Conservation (phyloP, 2,113 vertebrate genomes). For the Trogon surrucura region DNA sequence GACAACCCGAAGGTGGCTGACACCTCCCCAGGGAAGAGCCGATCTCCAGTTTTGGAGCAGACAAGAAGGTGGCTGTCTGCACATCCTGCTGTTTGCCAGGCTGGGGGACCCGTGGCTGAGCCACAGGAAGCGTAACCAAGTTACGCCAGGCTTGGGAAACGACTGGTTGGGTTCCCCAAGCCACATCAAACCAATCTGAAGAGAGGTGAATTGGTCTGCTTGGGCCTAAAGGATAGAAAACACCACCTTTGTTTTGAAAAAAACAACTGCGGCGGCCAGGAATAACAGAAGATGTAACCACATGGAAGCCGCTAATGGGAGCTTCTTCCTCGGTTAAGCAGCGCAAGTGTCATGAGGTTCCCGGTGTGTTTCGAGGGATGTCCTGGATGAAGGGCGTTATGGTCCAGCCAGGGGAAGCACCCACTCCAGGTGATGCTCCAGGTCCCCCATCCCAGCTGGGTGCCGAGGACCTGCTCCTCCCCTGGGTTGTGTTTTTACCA, state of each 20-base stretch:
- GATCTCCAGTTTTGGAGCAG: background rate
- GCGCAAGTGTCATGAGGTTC: background rate
- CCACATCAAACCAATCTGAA: conserved; percentile 51
- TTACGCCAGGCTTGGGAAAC: background rate
- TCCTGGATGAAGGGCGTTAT: background rate
- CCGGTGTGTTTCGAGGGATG: background rate
- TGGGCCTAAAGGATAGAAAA: conserved; percentile 15
- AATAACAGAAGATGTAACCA: conserved; percentile 26
- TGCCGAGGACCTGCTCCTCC: background rate
- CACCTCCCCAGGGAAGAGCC: background rate
- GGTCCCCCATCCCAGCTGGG: background rate
- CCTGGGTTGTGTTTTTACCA: accelerated
- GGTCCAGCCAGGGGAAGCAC: background rate
- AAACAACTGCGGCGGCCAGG: background rate
- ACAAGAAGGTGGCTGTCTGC: background rate
- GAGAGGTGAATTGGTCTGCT: conserved; percentile 44
- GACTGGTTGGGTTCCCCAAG: background rate
- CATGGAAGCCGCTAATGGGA: background rate
- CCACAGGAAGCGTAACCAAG: background rate
- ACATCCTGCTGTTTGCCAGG: background rate
- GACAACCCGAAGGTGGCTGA: background rate
- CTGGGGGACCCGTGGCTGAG: background rate
- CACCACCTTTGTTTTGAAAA: conserved; percentile 45
- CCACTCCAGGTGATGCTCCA: background rate
- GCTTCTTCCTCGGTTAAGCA: background rate